Conservation (phyloP, 2,113 vertebrate species). For the Muntiacus reevesi region DNA sequence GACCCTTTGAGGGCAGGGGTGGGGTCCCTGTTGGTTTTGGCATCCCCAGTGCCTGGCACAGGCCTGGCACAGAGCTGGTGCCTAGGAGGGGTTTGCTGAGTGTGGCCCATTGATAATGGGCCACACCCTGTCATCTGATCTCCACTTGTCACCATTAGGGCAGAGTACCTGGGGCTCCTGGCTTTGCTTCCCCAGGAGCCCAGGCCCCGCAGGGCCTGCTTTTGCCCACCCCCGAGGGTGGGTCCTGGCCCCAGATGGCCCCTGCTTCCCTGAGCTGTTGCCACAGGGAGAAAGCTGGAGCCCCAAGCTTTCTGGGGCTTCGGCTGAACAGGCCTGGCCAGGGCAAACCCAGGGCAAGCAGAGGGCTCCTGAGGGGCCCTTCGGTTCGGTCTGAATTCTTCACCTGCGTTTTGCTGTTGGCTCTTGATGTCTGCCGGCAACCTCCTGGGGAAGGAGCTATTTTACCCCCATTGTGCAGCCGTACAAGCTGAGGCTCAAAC, state of each 20-base stretch:
- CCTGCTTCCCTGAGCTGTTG: neutral
- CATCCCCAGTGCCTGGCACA: neutral
- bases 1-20: neutral
- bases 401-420: neutral
- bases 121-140: neutral
- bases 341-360: neutral
- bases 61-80: neutral
- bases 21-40: neutral
- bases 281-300: neutral
- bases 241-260: neutral
- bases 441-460: neutral
- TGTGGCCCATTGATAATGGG: neutral
- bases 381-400: neutral
- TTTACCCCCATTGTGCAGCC: neutral
- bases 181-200: neutral
- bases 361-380: accelerated
- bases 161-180: conserved; percentile 12
- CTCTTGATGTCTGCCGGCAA: neutral
- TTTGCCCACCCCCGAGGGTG: neutral
- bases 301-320: neutral
- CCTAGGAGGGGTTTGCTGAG: conserved; percentile 43
- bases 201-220: neutral
- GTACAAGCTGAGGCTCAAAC: neutral
- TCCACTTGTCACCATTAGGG: neutral
- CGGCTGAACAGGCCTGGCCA: neutral